Evolutionary conservation across 2,113 vertebrate species (phyloP).

Genomic region (Saguinus imperator): DNA sequence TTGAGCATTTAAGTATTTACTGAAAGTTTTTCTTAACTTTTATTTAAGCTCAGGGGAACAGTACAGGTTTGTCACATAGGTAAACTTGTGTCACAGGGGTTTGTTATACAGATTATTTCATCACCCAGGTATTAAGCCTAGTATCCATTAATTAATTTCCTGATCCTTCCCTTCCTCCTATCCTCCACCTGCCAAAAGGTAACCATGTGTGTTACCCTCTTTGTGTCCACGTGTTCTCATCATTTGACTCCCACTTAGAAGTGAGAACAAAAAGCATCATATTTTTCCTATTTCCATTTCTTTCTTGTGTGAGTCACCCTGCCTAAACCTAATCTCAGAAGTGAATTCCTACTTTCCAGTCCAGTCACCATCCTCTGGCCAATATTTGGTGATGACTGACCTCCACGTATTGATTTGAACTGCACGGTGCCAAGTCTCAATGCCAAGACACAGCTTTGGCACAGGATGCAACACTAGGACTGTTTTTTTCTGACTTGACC

Average conservation of each 20-base stretch:
- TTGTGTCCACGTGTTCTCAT: too few relatives aligned
- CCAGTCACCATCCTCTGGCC: not conserved
- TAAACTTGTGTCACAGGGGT: too few relatives aligned
- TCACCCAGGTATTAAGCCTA: too few relatives aligned
- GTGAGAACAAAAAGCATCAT: not conserved
- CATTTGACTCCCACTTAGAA: too few relatives aligned
- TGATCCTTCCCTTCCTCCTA: too few relatives aligned
- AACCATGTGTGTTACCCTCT: too few relatives aligned
- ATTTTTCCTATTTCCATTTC: not conserved
- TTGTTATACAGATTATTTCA: too few relatives aligned
- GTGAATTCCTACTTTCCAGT: not conserved
- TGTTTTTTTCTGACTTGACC: not conserved
- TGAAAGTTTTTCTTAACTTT: not conserved
- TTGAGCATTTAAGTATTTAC: not conserved
- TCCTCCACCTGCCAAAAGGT: too few relatives aligned
- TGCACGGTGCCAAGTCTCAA: fast-evolving
- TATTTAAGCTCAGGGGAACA: too few relatives aligned
- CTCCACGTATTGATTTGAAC: not conserved
- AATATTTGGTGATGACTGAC: not conserved
- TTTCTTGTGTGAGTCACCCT: not conserved
- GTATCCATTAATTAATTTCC: too few relatives aligned
- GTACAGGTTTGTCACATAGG: too few relatives aligned
- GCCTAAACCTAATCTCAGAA: not conserved
- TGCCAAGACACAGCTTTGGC: not conserved
- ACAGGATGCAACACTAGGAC: not conserved